A percentile compares a stretch with the other conserved stretches of the same genome.
Conservation (phyloP, 2,797 vertebrate species). For the Manis pentadactyla region DNA sequence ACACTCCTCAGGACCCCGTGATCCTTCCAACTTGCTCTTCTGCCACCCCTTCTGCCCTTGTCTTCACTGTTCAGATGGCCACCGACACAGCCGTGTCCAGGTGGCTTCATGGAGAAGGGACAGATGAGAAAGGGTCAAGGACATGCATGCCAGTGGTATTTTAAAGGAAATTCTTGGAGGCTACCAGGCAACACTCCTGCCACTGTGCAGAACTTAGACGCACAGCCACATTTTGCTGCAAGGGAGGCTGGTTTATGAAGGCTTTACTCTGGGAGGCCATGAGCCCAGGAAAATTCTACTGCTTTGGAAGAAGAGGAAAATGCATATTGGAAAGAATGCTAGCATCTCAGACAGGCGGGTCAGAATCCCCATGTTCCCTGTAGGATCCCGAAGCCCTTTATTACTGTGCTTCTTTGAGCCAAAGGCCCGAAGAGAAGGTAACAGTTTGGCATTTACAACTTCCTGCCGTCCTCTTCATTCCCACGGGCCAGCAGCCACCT, state of each 20-base stretch:
- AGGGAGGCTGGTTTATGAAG: background rate
- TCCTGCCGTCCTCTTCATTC: background rate
- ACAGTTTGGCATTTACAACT: background rate
- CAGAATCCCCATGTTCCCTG: background rate
- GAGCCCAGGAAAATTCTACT: background rate
- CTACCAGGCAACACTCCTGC: background rate
- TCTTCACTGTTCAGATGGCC: background rate
- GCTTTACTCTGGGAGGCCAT: background rate
- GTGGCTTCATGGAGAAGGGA: background rate
- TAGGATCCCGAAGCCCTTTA: background rate
- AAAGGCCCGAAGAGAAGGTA: background rate
- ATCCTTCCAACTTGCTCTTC: background rate
- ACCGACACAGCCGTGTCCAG: background rate
- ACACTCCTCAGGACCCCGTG: background rate
- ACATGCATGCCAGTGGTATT: background rate
- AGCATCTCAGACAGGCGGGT: background rate
- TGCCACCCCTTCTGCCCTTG: background rate
- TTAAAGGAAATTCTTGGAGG: background rate
- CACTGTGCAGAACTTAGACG: background rate
- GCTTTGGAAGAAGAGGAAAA: background rate
- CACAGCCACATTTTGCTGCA: background rate
- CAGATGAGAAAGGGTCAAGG: background rate
- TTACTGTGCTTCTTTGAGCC: background rate
- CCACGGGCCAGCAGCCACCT: slow-evolving; percentile 8
- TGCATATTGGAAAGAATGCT: background rate